These are phyloP conservation scores for Paralinhomoeus sp. DNA, from an alignment of 2,888 invertebrate species.

Conservation along the genomic window DNA sequence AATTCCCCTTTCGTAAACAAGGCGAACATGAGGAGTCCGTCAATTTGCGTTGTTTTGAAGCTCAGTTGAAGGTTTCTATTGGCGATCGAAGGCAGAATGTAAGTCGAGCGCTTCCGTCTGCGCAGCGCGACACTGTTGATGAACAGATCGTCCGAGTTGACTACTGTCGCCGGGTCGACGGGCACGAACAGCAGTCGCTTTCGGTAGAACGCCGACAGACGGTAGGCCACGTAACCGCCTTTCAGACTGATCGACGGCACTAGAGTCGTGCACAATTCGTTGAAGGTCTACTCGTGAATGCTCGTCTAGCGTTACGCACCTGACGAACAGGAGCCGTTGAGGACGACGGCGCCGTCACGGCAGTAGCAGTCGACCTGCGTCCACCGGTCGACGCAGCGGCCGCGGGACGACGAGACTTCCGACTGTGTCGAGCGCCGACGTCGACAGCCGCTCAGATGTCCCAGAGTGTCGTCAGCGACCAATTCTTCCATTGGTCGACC, in stretches of 20 bases:
- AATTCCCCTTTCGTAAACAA: too few relatives aligned
- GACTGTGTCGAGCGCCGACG: background rate
- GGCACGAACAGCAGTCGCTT: slow-evolving; percentile 50
- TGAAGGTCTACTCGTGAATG: too few relatives aligned
- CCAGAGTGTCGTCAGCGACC: background rate
- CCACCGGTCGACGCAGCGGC: slow-evolving; percentile 4
- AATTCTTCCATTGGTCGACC: slow-evolving; percentile 47
- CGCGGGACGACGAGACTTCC: background rate
- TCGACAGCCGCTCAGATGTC: background rate
- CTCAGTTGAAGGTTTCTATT: too few relatives aligned
- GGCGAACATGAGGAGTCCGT: too few relatives aligned
- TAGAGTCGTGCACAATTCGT: too few relatives aligned
- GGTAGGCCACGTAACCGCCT: slow-evolving; percentile 53
- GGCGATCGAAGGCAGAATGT: too few relatives aligned
- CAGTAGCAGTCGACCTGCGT: too few relatives aligned
- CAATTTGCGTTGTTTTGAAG: too few relatives aligned
- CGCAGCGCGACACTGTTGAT: background rate
- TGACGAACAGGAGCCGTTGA: too few relatives aligned
- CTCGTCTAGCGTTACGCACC: too few relatives aligned
- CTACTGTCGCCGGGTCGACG: background rate
- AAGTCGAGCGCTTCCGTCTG: too few relatives aligned
- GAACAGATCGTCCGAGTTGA: slow-evolving; percentile 2
- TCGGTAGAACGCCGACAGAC: slow-evolving; percentile 51
- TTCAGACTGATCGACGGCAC: slow-evolving; percentile 24
- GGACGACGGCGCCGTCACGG: too few relatives aligned